Percentiles rank a stretch among this genome's conserved stretches.
Conservation (phyloP, 2,797 vertebrate genomes). For the Acridotheres tristis region DNA sequence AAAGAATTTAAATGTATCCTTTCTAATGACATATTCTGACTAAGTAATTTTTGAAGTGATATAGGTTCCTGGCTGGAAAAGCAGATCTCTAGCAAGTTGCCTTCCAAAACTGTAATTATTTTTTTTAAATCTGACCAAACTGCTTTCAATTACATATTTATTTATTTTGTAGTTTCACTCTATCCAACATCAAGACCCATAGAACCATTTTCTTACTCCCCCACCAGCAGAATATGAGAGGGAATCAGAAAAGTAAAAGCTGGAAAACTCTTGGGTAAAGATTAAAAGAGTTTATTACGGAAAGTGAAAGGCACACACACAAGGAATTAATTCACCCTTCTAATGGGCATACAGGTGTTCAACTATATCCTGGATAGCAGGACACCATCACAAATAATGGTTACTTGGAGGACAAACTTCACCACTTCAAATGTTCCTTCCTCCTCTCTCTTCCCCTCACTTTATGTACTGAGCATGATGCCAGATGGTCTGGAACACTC, state of each 20-base stretch:
- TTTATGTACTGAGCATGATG: too few relatives aligned
- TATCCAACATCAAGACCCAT: too few relatives aligned
- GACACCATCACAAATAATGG: rapidly evolving
- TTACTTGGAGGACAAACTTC: neutral
- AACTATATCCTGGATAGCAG: neutral
- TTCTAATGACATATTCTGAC: neutral
- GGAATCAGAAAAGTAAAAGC: rapidly evolving
- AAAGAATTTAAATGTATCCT: neutral
- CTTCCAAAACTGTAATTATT: neutral
- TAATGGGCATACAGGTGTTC: neutral
- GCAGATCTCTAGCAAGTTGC: neutral
- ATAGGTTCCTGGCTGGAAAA: neutral
- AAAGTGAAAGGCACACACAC: neutral
- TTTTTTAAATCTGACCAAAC: neutral
- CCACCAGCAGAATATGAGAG: rapidly evolving
- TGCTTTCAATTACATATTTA: neutral
- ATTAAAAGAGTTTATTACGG: neutral
- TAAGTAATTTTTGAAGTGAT: neutral
- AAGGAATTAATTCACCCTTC: neutral
- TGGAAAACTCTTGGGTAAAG: neutral
- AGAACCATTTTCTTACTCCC: neutral
- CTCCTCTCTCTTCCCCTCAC: neutral
- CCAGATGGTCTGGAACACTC: neutral
- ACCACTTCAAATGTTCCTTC: neutral
- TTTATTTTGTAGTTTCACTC: neutral